A percentile compares a stretch with the other conserved stretches of the same genome.
These are phyloP conservation scores for Triplophysa siluroides DNA, from an alignment of 2,113 vertebrate genomes.

Conservation along the genomic window DNA sequence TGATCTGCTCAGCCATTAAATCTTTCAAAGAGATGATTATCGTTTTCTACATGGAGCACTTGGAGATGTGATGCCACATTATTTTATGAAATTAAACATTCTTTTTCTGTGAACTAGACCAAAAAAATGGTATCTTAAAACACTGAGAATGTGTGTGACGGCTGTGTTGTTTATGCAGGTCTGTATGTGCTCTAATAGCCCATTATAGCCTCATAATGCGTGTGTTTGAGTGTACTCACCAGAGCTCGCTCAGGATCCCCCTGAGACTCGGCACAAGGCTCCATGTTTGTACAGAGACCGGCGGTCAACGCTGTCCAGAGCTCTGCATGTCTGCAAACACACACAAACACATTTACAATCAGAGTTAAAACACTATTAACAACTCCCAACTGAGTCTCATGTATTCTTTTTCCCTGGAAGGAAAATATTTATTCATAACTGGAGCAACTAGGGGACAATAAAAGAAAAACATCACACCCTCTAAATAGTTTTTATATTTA, in stretches of 20 bases:
- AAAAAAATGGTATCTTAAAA: too few species aligned
- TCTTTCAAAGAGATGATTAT: not conserved
- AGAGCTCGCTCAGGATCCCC: constrained; percentile 70
- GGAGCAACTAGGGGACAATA: not conserved
- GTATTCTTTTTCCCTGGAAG: not conserved
- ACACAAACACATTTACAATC: constrained; percentile 5
- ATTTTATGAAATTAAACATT: not conserved
- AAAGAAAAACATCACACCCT: not conserved
- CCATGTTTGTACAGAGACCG: constrained; percentile 63
- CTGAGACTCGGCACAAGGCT: constrained; percentile 70
- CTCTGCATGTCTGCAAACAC: constrained; percentile 63
- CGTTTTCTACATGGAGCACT: not conserved
- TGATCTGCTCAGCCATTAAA: not conserved
- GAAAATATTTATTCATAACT: not conserved
- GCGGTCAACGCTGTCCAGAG: constrained; percentile 56
- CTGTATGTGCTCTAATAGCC: not conserved
- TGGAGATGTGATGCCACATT: not conserved
- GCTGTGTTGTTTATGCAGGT: not conserved
- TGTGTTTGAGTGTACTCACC: constrained; percentile 60
- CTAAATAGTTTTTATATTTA: too few species aligned
- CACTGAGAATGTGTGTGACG: too few species aligned
- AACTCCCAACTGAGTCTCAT: too few species aligned
- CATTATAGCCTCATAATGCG: constrained; percentile 6
- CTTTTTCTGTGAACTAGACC: not conserved
- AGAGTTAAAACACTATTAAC: not conserved